Base-by-base conservation (phyloP, 2,113 vertebrate species). In the Diglossa brunneiventris region DNA sequence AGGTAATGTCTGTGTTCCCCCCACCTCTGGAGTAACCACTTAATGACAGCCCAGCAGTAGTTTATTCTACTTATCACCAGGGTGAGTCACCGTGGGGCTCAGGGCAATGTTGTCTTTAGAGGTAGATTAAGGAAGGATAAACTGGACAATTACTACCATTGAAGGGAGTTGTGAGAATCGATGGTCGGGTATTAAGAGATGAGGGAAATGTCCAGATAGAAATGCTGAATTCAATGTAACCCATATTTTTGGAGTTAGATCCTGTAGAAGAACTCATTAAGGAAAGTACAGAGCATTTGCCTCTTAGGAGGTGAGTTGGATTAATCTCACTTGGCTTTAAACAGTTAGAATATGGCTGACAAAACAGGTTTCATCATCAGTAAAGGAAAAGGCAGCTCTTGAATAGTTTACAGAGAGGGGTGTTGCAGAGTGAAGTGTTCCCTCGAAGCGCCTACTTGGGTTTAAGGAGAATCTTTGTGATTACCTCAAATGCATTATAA, bases 1-100 rank as follows among this genome's bases (percentile, higher is more conserved):
- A 99, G 99, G 99, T 99, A 98, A 97, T 87, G 94, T 44, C 70
- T 47, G 46, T 44, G 55, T 55, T 72, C 37, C 50, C 78, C 86
- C 69, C 68, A 46, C 42, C 74, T 91, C 90, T 58, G 63, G 47
- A 90, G 31, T 41, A 87, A 66, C 52, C 59, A 46, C 73, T 91
- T 92, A 89, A 89, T 89, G 79, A 87, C 53, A 90, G 83, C 47
- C 28, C 81, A 79, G 79, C 16, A 61, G 64, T 15, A 56, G 11
- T 44, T 80, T 75, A 53, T 73, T 80, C 82, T 83, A 9, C 86
- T 88, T 85, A 73, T 58, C 80, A 77, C 42, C 84, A 74, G 86
- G 55, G 58, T 58, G 76, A 73, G 86, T 50, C 86, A 63, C 5
- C 50, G 11, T 63, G 68, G 58, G 67, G 92, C 52, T 61, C 47